Conservation (phyloP, 2,888 invertebrate species). For the Julus scanicus region DNA sequence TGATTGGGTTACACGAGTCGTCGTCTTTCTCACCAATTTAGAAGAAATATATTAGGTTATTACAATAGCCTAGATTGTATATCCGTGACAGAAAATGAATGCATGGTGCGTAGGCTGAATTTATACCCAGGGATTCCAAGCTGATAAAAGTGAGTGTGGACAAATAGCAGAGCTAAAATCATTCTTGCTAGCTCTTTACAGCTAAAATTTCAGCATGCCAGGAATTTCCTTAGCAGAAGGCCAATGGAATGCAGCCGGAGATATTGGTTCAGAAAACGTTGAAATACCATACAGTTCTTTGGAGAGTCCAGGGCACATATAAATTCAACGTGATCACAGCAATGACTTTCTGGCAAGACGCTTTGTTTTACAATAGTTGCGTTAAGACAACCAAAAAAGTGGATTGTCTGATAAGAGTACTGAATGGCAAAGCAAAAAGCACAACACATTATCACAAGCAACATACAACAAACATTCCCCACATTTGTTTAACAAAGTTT, state of each 20-base stretch:
- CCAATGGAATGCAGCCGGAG: background rate
- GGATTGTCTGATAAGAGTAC: no score
- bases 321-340: slow-evolving; percentile 1
- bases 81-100: background rate
- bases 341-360: background rate
- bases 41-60: slow-evolving; percentile 25
- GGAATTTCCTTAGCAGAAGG: slow-evolving; percentile 8
- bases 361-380: no score
- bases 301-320: background rate
- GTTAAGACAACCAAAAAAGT: no score
- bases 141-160: background rate
- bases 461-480: no score
- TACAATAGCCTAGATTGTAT: background rate
- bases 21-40: slow-evolving; percentile 24
- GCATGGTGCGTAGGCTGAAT: background rate
- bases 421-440: no score
- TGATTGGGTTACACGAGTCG: background rate
- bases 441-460: no score
- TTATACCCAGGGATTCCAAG: background rate
- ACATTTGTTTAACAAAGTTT: no score
- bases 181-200: background rate
- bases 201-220: background rate
- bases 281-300: background rate
- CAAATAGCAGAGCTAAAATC: slow-evolving; percentile 25
- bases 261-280: background rate